phyloP scores from a whole-genome alignment of 2,113 vertebrate species.

The Melanerpes aurifrons region DNA sequence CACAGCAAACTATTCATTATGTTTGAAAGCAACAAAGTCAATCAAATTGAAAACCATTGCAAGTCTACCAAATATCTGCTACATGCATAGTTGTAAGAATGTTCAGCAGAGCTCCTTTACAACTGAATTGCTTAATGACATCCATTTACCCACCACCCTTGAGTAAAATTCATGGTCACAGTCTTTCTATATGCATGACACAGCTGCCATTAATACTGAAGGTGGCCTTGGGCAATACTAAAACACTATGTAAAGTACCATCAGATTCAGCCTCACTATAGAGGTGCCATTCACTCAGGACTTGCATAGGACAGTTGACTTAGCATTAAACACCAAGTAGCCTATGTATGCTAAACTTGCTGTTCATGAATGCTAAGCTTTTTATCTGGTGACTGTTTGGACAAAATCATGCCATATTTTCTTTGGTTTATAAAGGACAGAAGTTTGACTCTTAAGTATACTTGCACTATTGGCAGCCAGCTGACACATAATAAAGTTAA shows the following conservation, averaged over 20 bases:
- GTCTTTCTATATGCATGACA: neutral
- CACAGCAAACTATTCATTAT: accelerated
- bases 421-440: neutral
- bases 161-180: neutral
- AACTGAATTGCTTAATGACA: neutral
- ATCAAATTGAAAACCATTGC: neutral
- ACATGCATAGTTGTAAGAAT: neutral
- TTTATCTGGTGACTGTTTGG: neutral
- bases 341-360: neutral
- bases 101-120: neutral
- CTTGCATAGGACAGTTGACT: neutral
- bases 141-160: neutral
- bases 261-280: neutral
- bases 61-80: neutral
- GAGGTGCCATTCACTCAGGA: neutral
- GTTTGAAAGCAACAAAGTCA: neutral
- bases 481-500: neutral
- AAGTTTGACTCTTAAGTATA: neutral
- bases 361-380: neutral
- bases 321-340: neutral
- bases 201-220: neutral
- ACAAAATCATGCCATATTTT: neutral
- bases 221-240: neutral
- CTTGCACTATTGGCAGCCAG: neutral
- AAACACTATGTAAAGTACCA: neutral